Conservation (phyloP, 2,797 vertebrate species). For the Merluccius polli region DNA sequence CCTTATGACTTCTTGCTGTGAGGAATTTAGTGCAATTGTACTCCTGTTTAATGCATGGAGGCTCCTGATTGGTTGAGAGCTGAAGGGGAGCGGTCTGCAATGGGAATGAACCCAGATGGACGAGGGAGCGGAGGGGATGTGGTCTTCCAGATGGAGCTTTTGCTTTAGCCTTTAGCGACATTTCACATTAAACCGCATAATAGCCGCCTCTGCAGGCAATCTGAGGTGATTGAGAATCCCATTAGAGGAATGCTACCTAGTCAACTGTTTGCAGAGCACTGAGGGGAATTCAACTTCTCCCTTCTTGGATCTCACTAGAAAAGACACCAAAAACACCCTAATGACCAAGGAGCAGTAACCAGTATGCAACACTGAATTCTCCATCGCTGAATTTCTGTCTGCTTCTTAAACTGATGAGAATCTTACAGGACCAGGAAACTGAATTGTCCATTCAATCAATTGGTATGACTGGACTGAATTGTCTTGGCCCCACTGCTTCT, state of each 20-base stretch:
- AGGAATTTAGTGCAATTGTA: slow-evolving; percentile 23
- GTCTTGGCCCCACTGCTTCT: background rate
- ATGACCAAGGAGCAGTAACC: background rate
- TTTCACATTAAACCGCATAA: slow-evolving; percentile 30
- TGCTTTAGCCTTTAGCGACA: no score
- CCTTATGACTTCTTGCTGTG: background rate
- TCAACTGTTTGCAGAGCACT: background rate
- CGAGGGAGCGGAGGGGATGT: no score
- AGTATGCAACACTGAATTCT: slow-evolving; percentile 3
- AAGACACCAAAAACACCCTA: no score
- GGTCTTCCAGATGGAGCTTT: no score
- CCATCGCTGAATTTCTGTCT: background rate
- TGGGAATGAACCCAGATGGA: no score
- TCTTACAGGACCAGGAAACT: slow-evolving; percentile 2
- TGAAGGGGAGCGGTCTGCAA: no score
- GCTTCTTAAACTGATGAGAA: background rate
- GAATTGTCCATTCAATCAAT: background rate
- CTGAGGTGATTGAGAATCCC: background rate
- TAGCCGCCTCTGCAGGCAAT: slow-evolving; percentile 28
- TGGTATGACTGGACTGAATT: background rate
- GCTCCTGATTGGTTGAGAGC: no score
- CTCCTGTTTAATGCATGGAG: no score
- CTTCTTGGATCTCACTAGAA: background rate
- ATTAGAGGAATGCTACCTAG: background rate
- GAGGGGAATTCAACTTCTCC: background rate